Percentiles rank a stretch among this genome's conserved stretches.
Conservation (phyloP, 92 coral and sea anemone species). For the Parazoanthus swiftii region DNA sequence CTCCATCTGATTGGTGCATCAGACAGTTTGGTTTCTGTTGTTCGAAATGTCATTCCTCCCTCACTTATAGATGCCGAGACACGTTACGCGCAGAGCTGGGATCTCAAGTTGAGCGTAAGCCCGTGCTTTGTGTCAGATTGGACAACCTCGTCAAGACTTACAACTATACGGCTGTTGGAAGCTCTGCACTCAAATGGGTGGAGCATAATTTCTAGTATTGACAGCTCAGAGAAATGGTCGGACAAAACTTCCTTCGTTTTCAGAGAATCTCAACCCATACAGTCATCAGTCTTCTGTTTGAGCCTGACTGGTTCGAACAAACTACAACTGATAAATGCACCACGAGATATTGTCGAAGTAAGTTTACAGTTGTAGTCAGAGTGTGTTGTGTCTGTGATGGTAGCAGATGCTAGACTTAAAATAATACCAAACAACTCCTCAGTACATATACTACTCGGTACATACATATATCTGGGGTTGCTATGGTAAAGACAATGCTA, state of each 20-base stretch:
- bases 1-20: slow-evolving; percentile 50
- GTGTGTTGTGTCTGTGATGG: background rate
- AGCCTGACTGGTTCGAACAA: slow-evolving; percentile 38
- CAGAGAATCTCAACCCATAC: slow-evolving; percentile 36
- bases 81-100: slow-evolving; percentile 41
- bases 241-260: slow-evolving; percentile 39
- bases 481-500: too few relatives aligned
- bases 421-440: too few relatives aligned
- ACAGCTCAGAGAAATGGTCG: slow-evolving; percentile 20
- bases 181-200: slow-evolving; percentile 49
- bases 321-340: slow-evolving; percentile 43
- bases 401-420: too few relatives aligned
- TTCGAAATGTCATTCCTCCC: slow-evolving; percentile 44
- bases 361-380: background rate
- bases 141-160: slow-evolving; percentile 29
- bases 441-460: too few relatives aligned
- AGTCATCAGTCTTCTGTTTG: slow-evolving; percentile 37
- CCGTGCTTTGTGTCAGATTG: slow-evolving; percentile 46
- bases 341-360: slow-evolving; percentile 35
- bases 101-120: slow-evolving; percentile 49
- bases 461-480: too few relatives aligned
- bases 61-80: slow-evolving; percentile 5
- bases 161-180: slow-evolving; percentile 34
- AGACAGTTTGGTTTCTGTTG: slow-evolving; percentile 33
- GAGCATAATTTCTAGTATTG: slow-evolving; percentile 40